A percentile compares a stretch with the other conserved stretches of the same genome.
These are phyloP conservation scores for Cantharis lateralis DNA, from an alignment of 2,888 invertebrate genomes.

Conservation along the genomic window DNA sequence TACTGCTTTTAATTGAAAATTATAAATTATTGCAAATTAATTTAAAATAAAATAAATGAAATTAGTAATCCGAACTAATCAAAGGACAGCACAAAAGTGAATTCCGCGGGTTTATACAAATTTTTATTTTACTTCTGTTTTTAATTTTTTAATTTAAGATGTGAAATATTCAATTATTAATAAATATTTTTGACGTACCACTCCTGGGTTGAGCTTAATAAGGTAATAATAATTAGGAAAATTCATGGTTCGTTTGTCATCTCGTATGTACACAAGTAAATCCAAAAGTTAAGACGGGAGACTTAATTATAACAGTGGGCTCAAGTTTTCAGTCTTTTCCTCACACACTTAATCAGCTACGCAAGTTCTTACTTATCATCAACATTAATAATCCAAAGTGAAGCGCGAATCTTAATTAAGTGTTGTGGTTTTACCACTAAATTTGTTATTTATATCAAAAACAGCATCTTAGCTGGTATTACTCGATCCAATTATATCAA, in stretches of 20 bases:
- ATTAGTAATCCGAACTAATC: too few species aligned
- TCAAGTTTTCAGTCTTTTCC: neutral
- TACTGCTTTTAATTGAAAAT: too few species aligned
- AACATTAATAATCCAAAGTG: neutral
- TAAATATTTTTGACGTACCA: neutral
- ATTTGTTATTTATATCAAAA: neutral
- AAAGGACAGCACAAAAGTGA: too few species aligned
- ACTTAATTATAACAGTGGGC: neutral
- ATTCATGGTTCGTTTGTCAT: neutral
- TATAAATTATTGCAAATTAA: too few species aligned
- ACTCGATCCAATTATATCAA: neutral
- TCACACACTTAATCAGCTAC: neutral
- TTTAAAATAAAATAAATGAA: too few species aligned
- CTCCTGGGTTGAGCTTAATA: neutral
- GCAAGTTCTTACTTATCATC: neutral
- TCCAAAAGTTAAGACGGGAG: neutral
- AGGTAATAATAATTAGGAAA: neutral
- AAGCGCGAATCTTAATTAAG: neutral
- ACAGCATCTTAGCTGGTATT: neutral
- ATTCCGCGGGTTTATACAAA: too few species aligned
- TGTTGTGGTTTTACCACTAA: neutral
- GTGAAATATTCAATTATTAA: too few species aligned
- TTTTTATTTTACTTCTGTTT: too few species aligned
- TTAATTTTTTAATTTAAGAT: too few species aligned
- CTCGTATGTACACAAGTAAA: neutral